Percentiles rank a stretch among this genome's conserved stretches.
Conservation (phyloP, 2,888 invertebrate genomes). For the Noctua comes region DNA sequence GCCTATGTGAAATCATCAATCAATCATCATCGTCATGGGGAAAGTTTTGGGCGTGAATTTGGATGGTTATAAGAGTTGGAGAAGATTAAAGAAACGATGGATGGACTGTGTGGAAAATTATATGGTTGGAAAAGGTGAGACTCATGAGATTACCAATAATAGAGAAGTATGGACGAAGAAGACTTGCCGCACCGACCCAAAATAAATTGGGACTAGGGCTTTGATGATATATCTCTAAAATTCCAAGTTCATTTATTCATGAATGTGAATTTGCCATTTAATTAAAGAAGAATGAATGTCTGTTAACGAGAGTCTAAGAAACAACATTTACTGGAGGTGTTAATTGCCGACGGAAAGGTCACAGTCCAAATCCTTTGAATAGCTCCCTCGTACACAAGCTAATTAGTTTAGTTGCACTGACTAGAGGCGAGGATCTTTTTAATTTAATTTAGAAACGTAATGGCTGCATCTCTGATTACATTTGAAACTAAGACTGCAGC, state of each 20-base stretch:
- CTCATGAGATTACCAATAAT: not conserved
- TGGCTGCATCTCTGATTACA: conserved; percentile 29
- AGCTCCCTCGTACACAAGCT: not conserved
- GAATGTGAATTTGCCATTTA: not conserved
- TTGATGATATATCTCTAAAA: not conserved
- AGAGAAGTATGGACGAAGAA: not conserved
- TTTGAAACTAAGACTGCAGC: conserved; percentile 38
- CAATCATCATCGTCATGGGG: not conserved
- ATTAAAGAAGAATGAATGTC: not conserved
- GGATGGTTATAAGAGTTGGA: not conserved
- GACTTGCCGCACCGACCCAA: not conserved
- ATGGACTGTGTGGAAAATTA: not conserved
- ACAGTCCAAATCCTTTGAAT: conserved; percentile 8
- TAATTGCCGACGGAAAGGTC: conserved; percentile 11
- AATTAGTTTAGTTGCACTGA: conserved; percentile 37
- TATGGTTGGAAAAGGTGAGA: not conserved
- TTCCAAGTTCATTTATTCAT: not conserved
- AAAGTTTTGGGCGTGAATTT: not conserved
- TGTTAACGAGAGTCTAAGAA: not conserved
- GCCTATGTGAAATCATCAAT: too few relatives aligned
- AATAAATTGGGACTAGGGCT: not conserved
- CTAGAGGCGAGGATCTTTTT: conserved; percentile 19
- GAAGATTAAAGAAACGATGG: not conserved
- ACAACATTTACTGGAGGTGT: conserved; percentile 10
- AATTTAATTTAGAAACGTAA: conserved; percentile 37